These are phyloP conservation scores for Dascyllus trimaculatus DNA, from an alignment of 2,113 vertebrate species.

Conservation along the genomic window DNA sequence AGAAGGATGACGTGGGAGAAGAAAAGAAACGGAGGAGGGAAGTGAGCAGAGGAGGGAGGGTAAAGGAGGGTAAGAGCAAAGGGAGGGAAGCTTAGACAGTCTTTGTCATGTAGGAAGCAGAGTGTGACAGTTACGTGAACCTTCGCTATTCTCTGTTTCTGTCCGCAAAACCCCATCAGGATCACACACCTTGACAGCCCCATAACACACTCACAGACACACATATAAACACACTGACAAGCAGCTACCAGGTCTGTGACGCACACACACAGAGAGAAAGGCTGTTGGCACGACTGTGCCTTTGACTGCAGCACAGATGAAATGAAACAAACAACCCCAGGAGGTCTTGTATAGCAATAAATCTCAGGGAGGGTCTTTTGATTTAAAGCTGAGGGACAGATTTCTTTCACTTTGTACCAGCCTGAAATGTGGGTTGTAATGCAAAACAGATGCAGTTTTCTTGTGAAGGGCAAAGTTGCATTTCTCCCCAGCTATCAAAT, in stretches of 20 bases:
- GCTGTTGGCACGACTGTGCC: conserved; percentile 53
- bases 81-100: conserved; percentile 33
- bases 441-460: conserved; percentile 44
- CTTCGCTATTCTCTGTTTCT: conserved; percentile 44
- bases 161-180: conserved; percentile 55
- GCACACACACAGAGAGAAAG: conserved; percentile 11
- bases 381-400: conserved; percentile 48
- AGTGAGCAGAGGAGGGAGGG: neutral
- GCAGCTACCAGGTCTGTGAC: conserved; percentile 48
- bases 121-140: conserved; percentile 72
- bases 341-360: conserved; percentile 58
- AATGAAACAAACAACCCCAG: conserved; percentile 75
- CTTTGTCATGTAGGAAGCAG: conserved; percentile 70
- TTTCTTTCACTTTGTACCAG: conserved; percentile 45
- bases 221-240: conserved; percentile 24
- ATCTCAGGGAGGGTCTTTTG: conserved; percentile 52
- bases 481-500: conserved; percentile 31
- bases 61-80: conserved; percentile 23
- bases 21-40: neutral
- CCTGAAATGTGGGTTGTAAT: conserved; percentile 10
- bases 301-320: conserved; percentile 62
- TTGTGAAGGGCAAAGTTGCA: neutral
- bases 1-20: conserved; percentile 13
- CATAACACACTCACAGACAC: conserved; percentile 36
- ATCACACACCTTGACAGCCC: conserved; percentile 62